Conservation (phyloP, 2,888 invertebrate species). For the Lordiphosa fenestrarum region DNA sequence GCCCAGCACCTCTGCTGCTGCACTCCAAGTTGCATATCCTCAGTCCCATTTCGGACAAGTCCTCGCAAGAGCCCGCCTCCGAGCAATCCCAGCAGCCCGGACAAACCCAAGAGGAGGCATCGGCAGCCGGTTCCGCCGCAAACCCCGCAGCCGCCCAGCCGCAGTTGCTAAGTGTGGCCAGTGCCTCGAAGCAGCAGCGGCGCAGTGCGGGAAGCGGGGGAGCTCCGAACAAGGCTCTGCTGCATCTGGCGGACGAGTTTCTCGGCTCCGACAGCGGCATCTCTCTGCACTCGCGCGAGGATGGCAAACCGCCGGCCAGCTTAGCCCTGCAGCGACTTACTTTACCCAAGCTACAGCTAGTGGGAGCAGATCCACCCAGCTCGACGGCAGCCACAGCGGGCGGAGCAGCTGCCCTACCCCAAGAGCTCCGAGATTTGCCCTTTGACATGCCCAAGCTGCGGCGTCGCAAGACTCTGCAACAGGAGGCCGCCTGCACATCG, state of each 20-base stretch:
- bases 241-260: slow-evolving; percentile 84
- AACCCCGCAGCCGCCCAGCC: slow-evolving; percentile 53
- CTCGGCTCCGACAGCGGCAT: slow-evolving; percentile 94
- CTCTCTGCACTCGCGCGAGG: slow-evolving; percentile 91
- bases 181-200: slow-evolving; percentile 26
- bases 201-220: slow-evolving; percentile 55
- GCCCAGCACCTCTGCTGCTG: slow-evolving; percentile 86
- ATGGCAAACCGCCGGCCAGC: slow-evolving; percentile 82
- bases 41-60: slow-evolving; percentile 94
- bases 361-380: no score
- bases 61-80: slow-evolving; percentile 90
- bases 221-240: slow-evolving; percentile 86
- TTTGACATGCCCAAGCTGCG: slow-evolving; percentile 95
- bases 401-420: slow-evolving; percentile 81
- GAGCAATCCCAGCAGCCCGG: slow-evolving; percentile 87
- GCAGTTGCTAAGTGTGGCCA: slow-evolving; percentile 15
- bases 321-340: slow-evolving; percentile 83
- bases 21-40: slow-evolving; percentile 91
- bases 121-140: neutral
- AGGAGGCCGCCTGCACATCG: slow-evolving; percentile 84
- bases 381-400: slow-evolving; percentile 48
- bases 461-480: slow-evolving; percentile 85
- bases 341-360: slow-evolving; percentile 81
- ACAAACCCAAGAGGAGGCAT: slow-evolving; percentile 22
- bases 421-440: slow-evolving; percentile 89